Evolutionary conservation across 2,113 vertebrate species (phyloP).

Genomic region (Eptesicus fuscus): DNA sequence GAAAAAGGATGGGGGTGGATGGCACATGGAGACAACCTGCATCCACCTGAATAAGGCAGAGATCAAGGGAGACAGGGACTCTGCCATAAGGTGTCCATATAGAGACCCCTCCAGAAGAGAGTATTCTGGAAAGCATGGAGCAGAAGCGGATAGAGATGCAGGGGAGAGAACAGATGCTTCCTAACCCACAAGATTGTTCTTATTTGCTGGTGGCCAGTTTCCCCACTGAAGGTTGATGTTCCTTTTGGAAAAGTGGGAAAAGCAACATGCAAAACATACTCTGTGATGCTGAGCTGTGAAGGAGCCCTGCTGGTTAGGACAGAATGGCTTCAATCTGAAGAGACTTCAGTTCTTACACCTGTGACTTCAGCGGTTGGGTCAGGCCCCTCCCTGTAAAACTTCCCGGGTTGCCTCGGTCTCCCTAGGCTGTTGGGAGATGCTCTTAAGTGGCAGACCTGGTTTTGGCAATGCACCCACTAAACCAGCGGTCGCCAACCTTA

Average conservation of each 20-base stretch:
- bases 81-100: background rate
- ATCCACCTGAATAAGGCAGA: background rate
- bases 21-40: background rate
- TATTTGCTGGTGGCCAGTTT: background rate
- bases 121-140: background rate
- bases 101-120: background rate
- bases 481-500: too few species aligned
- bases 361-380: background rate
- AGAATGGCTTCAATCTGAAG: background rate
- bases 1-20: background rate
- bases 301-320: background rate
- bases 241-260: background rate
- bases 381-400: background rate
- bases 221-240: background rate
- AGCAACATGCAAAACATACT: too few species aligned
- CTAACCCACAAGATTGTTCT: background rate
- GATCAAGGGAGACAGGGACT: background rate
- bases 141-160: rapidly evolving
- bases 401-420: background rate
- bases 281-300: background rate
- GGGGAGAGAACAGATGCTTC: background rate
- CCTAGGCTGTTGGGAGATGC: background rate
- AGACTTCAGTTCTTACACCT: background rate
- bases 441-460: background rate
- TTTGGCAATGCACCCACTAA: background rate